phyloP scores from a whole-genome alignment of 2,797 vertebrate genomes.

The Spinibarbus caldwelli region DNA sequence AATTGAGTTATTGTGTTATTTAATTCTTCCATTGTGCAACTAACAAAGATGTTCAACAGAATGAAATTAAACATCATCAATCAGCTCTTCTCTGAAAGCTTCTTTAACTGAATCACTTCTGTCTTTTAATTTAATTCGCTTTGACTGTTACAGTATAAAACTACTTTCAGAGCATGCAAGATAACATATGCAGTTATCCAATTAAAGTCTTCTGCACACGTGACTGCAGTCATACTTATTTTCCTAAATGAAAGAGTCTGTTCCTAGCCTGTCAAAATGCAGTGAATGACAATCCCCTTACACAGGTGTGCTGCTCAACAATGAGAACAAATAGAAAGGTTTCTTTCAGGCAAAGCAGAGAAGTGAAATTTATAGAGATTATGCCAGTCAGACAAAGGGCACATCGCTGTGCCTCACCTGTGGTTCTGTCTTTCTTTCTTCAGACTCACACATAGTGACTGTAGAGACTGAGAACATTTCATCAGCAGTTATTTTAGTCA shows the following conservation, averaged over 20 bases:
- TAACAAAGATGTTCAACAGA: not conserved
- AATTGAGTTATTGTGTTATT: not conserved
- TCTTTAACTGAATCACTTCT: not conserved
- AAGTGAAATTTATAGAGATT: constrained; percentile 52
- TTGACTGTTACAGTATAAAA: not conserved
- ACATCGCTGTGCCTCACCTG: constrained; percentile 25
- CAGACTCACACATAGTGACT: not conserved
- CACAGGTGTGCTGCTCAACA: not conserved
- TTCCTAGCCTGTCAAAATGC: not conserved
- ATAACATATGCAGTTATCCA: not conserved
- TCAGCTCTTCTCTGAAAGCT: constrained; percentile 42
- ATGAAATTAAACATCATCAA: not conserved
- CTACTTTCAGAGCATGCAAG: not conserved
- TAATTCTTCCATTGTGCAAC: not conserved
- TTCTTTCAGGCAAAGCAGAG: not conserved
- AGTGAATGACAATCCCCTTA: not conserved
- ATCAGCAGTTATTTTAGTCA: not conserved
- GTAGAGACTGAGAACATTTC: not conserved
- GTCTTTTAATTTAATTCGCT: not conserved
- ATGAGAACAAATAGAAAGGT: not conserved
- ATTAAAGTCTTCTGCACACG: not conserved
- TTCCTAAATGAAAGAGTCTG: not conserved
- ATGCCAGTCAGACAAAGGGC: constrained; percentile 45
- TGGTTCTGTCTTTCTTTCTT: not conserved
- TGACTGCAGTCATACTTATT: not conserved